Base-by-base conservation (phyloP, 2,888 invertebrate species). In the Venustoraphidia nigricollis region DNA sequence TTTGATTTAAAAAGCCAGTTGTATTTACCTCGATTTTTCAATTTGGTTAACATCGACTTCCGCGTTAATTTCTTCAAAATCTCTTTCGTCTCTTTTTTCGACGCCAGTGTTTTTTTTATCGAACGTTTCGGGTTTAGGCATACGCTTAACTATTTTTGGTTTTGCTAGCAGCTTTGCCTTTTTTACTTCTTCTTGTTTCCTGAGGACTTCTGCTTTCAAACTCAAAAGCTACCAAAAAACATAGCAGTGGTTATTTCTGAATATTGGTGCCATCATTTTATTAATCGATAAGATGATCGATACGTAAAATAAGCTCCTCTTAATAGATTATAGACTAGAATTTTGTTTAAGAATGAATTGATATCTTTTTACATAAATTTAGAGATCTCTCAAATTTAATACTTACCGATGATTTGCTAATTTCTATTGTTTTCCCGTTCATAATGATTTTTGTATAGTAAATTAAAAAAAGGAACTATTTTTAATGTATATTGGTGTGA, bases 201-300 rank as follows among this genome's bases (percentile, higher is more conserved):
- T 76, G 42, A 86, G 64, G 11, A 95, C 70, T 66, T 95, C 94
- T 1, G 94, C 93, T 69, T 93, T 93, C 51, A 95, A 69, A 59
- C 83, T 86, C n/a, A 89, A 66, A 45, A 89, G 62, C 75, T 80
- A 61, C 44, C 66, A 66, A 35, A 40, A 27, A 27, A 27, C 27
- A 27, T 6, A 27, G 4, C 4, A 27, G 27, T 27, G 27, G 27
- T 27, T 6, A 27, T 27, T 27, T 27, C 6, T 27, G 27, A 6
- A 27, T 27, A 27, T 27, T 6, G 27, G 27, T 27, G 27, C 5
- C 3, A 27, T 6, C 3, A 27, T 27, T 27, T 27, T 27, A 6
- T 27, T 6, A 27, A 6, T 27, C 27, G 27, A 27, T 6, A 27
- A 27, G 27, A 27, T 27, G 27, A 27, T 27, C 27, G 27, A 27